These are phyloP conservation scores for Zosterops japonicus DNA, from an alignment of 2,113 vertebrate species.

Conservation along the genomic window DNA sequence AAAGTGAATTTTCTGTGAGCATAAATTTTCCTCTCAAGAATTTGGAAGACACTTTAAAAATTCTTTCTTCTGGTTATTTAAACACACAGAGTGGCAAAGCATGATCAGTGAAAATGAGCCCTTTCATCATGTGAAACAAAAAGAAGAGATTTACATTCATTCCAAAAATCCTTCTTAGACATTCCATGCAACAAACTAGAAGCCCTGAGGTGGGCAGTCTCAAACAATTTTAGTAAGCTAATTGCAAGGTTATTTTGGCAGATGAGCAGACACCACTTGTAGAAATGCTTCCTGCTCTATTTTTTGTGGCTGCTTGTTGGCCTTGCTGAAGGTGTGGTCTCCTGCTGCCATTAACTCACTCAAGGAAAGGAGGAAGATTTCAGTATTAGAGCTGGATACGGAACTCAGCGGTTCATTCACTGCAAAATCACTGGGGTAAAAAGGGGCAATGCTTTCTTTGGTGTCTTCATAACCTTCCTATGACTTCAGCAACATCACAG, in stretches of 20 bases:
- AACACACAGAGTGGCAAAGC: background rate
- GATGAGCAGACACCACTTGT: background rate
- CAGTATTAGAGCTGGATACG: background rate
- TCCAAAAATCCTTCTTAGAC: background rate
- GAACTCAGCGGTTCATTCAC: background rate
- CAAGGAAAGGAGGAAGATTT: background rate
- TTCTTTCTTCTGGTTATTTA: slow-evolving; percentile 2
- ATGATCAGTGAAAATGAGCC: background rate
- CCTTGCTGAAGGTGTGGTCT: background rate
- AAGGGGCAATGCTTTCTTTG: background rate
- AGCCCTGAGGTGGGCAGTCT: background rate
- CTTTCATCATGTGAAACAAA: background rate
- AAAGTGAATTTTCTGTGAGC: background rate
- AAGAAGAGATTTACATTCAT: background rate
- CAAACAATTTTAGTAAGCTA: background rate
- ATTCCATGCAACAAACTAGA: background rate
- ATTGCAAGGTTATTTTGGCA: background rate
- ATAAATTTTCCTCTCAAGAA: background rate
- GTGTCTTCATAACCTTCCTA: background rate
- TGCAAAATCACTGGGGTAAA: background rate
- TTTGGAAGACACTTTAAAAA: background rate
- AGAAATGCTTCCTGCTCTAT: background rate
- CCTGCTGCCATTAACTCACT: background rate
- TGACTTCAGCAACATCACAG: background rate
- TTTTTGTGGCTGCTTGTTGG: background rate